These are phyloP conservation scores for Temnothorax nylanderi DNA, from an alignment of 1,140 invertebrate species.

Conservation along the genomic window DNA sequence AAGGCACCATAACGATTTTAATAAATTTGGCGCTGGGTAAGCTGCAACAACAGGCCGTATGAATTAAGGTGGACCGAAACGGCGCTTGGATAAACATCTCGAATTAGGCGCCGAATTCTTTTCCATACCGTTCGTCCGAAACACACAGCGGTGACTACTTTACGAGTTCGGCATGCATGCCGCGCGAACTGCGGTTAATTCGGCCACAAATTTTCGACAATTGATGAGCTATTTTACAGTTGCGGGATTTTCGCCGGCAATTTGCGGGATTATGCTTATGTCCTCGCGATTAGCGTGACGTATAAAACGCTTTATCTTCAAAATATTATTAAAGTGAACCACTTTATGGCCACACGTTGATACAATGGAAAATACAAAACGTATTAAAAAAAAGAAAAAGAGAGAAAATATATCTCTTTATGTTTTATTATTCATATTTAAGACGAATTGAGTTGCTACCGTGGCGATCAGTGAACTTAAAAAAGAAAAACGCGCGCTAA, in stretches of 20 bases:
- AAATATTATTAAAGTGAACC: not conserved
- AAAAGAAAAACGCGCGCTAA: not conserved
- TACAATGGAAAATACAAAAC: not conserved
- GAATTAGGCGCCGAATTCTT: slow-evolving; percentile 78
- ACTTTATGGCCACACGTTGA: not conserved
- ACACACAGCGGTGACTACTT: slow-evolving; percentile 69
- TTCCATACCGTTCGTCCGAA: slow-evolving; percentile 70
- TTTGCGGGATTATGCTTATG: slow-evolving; percentile 35
- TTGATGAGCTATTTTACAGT: slow-evolving; percentile 69
- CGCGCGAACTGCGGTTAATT: slow-evolving; percentile 62
- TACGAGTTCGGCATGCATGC: slow-evolving; percentile 73
- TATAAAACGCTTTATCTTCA: not conserved
- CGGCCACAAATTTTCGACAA: slow-evolving; percentile 67
- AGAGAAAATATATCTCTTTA: not conserved
- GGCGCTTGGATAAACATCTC: slow-evolving; percentile 80
- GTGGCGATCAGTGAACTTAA: not conserved
- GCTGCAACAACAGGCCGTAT: slow-evolving; percentile 79
- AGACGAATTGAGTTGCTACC: not conserved
- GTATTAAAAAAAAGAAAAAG: not conserved
- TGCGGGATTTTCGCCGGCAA: slow-evolving; percentile 43
- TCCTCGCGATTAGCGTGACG: slow-evolving; percentile 19
- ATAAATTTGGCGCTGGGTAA: slow-evolving; percentile 78
- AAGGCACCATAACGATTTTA: slow-evolving; percentile 70
- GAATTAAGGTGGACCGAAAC: slow-evolving; percentile 77
- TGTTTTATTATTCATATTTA: not conserved